Evolutionary conservation across 2,113 vertebrate species (phyloP), one percentile per base, ranked within the genome.

Genomic region (Chaetops frenatus): DNA sequence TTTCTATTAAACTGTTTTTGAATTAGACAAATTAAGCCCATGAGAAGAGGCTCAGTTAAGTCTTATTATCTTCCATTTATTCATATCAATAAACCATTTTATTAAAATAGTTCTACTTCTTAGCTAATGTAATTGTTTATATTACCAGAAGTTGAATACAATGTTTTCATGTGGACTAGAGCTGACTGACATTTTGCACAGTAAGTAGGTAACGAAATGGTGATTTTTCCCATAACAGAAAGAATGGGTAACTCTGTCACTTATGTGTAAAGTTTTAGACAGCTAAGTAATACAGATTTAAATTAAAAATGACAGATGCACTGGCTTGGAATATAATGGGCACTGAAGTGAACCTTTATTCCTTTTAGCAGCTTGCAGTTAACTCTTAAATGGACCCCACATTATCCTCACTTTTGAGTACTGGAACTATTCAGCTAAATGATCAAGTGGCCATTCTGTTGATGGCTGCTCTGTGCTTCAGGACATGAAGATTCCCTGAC

Each of bases 271-370:
- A 98, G 97, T 98, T 98, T 96, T 97, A 96, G 97, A 97, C 97
- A 98, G 96, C 73, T 96, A 98, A 97, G 96, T 97, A 98, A 98
- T 96, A 98, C 88, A 96, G 97, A 98, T 97, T 97, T 96, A 98
- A 97, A 98, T 97, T 96, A 93, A 98, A 98, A 98, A 97, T 94
- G 98, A 97, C 97, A 98, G 95, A 96, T 96, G 94, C 95, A 90
- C 88, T 97, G 95, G 94, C 81, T 97, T 96, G 92, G 96, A 97
- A 97, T 97, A 97, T 96, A 97, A 97, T 96, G 96, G 94, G 87
- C 97, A 97, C 96, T 97, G 97, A 98, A 97, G 96, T 96, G 97
- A 98, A 95, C 86, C 94, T 97, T 97, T 97, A 97, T 97, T 97
- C 89, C 90, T 97, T 97, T 96, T 94, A 97, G 94, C 81, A 62